Evolutionary conservation across 2,797 vertebrate genomes (phyloP).

Genomic region (Linurgus olivaceus): DNA sequence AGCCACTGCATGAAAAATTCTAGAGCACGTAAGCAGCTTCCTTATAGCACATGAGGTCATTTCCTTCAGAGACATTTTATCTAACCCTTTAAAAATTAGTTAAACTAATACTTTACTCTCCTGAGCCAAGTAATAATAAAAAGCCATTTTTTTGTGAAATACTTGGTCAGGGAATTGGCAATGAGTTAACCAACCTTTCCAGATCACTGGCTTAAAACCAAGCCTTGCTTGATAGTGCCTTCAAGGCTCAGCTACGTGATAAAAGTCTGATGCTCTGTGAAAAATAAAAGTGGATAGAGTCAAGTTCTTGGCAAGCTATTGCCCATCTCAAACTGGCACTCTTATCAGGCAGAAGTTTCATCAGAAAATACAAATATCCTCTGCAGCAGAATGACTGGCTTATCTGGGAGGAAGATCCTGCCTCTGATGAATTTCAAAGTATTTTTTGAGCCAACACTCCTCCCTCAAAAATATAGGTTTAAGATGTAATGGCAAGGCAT

Average conservation of each 20-base stretch:
- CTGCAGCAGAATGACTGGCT: neutral
- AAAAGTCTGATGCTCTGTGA: neutral
- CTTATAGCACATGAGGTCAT: slow-evolving; percentile 53
- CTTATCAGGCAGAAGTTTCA: slow-evolving; percentile 13
- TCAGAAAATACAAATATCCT: slow-evolving; percentile 45
- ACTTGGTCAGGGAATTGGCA: slow-evolving; percentile 10
- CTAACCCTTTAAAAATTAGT: slow-evolving; percentile 16
- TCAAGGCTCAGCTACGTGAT: neutral
- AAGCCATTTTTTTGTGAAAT: neutral
- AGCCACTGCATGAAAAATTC: slow-evolving; percentile 32
- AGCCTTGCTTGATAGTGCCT: neutral
- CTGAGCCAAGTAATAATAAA: slow-evolving; percentile 8
- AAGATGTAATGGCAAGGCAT: neutral
- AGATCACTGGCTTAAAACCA: slow-evolving; percentile 23
- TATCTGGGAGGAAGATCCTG: slow-evolving; percentile 36
- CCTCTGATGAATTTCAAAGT: slow-evolving; percentile 9
- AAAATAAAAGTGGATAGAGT: neutral
- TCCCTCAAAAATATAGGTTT: neutral
- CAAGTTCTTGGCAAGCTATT: neutral
- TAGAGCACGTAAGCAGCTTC: slow-evolving; percentile 49
- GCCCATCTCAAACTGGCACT: neutral
- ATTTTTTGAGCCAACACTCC: neutral
- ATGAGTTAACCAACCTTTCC: neutral
- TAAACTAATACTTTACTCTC: slow-evolving; percentile 19
- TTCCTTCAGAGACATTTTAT: slow-evolving; percentile 51